Evolutionary conservation across 2,888 invertebrate species (phyloP), one percentile per base, ranked within the genome.

Genomic region (Himalopsyche japonica): DNA sequence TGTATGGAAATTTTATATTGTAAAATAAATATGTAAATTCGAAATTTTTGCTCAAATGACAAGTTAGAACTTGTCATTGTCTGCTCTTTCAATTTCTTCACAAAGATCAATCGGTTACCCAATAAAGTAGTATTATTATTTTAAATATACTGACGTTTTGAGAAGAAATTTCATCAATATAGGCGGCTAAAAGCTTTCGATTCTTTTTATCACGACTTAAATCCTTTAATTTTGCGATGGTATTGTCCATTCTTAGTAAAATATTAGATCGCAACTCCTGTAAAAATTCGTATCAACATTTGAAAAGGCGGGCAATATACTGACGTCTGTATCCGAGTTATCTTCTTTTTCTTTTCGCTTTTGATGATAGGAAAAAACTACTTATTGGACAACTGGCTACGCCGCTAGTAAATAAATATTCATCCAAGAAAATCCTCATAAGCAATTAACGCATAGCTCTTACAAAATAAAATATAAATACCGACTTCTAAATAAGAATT

Each of bases 121-220:
- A 2, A 3, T 4, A 43, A 43, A 43, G 3, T 15, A 43, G 43
- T 43, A 37, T 37, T 32, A 24, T 10, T 32, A 34, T 64, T 18
- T 32, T 8, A 5, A 43, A 30, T 27, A 20, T 27, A 79, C 80
- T 24, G 49, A 82, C 80, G 32, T 80, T 49, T 78, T 79, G 24
- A 30, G 32, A 81, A 32, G 43, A 70, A 37, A 83, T 34, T 70
- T 81, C 49, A 48, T 81, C 79, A 8, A 82, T 30, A 30, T 49
- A 85, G 76, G 27, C 30, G 3, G 20, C 34, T 15, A 85, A 47
- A n/a, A 82, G 57, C n/a, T 81, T 85, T 49, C 70, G 81, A 37
- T 85, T 81, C 27, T 82, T 85, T 76, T 83, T 85, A 76, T 83
- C 83, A 32, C 83, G 85, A 12, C 79, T 49, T 47, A 85, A 37